phyloP scores from a whole-genome alignment of 2,113 vertebrate species.

The crab-eating macaque (Macaca fascicularis) region T2T-MFA8v1.1 NC_088380.1:59678001-59678500 shows the following conservation, averaged over 20 bases:
- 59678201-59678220: neutral
- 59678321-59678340: neutral
- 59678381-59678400: neutral
- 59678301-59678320: neutral
- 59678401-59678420: neutral
- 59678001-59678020: neutral
- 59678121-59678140: neutral
- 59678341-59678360: neutral
- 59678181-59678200: neutral
- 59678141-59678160: neutral
- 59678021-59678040: neutral
- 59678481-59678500: neutral
- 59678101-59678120: neutral
- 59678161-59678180: neutral
- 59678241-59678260: conserved; percentile 6
- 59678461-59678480: neutral
- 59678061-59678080: neutral
- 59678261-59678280: neutral
- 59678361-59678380: neutral
- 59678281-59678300: neutral
- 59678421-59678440: neutral
- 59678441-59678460: neutral
- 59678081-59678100: neutral
- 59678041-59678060: neutral
- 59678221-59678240: neutral